phyloP scores from a whole-genome alignment of 2,113 vertebrate genomes.

The Megaceryle torquata region DNA sequence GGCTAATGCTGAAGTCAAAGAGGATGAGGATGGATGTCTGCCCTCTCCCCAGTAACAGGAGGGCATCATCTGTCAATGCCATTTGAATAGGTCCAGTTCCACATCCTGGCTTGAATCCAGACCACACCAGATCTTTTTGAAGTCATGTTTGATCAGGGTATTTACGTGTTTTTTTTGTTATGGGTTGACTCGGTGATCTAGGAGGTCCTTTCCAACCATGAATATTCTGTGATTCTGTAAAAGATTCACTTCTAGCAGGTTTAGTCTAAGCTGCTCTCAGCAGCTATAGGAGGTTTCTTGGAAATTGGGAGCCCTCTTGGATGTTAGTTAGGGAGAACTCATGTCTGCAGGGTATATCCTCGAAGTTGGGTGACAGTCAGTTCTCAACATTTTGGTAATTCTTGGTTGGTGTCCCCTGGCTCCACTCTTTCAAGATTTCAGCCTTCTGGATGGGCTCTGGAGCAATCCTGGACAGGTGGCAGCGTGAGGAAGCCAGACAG shows the following conservation, averaged over 20 bases:
- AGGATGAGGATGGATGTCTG: conserved; percentile 50
- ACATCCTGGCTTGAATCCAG: not conserved
- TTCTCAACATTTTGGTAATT: not conserved
- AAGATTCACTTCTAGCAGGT: not conserved
- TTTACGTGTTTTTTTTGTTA: too few species aligned
- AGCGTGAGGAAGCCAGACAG: not conserved
- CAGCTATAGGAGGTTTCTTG: not conserved
- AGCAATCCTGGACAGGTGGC: not conserved
- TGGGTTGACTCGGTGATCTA: too few species aligned
- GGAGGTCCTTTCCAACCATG: too few species aligned
- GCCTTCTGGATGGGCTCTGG: not conserved
- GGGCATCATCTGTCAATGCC: not conserved
- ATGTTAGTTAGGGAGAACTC: not conserved
- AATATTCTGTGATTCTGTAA: not conserved
- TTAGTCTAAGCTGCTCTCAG: not conserved
- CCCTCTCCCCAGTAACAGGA: not conserved
- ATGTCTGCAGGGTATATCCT: not conserved
- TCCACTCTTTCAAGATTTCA: not conserved
- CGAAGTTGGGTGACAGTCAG: not conserved
- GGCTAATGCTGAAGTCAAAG: conserved; percentile 31
- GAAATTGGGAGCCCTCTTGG: not conserved
- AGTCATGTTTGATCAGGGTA: too few species aligned
- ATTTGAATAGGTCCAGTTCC: not conserved
- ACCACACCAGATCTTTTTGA: not conserved
- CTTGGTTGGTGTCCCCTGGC: not conserved